A percentile compares a stretch with the other conserved stretches of the same genome.
Conservation (phyloP, 2,113 vertebrate species). For the Menidia beryllina region DNA sequence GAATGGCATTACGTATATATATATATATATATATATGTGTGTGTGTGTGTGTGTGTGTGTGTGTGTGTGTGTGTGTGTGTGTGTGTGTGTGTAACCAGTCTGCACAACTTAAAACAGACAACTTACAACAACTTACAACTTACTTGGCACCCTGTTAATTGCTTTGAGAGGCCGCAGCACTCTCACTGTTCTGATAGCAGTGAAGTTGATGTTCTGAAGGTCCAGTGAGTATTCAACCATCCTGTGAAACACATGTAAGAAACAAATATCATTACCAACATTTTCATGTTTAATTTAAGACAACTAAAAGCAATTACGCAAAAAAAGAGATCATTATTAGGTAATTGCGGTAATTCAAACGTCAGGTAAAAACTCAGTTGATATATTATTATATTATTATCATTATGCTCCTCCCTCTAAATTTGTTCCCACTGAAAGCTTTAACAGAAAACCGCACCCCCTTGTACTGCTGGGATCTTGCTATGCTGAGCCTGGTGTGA, state of each 20-base stretch:
- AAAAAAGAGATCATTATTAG: background rate
- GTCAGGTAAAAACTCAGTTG: background rate
- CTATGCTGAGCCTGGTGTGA: constrained; percentile 24
- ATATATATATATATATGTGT: background rate
- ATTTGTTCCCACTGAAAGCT: constrained; percentile 24
- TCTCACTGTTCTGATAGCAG: constrained; percentile 95
- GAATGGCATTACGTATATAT: background rate
- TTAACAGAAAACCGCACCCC: background rate
- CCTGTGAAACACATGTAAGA: constrained; percentile 76
- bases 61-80: no score
- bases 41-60: no score
- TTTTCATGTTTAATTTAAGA: background rate
- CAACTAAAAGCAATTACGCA: background rate
- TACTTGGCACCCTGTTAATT: constrained; percentile 98
- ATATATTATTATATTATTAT: no score
- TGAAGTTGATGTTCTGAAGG: constrained; percentile 96
- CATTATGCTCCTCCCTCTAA: background rate
- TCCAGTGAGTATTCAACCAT: constrained; percentile 98
- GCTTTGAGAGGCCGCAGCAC: constrained; percentile 97
- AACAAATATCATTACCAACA: constrained; percentile 8
- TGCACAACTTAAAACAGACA: no score
- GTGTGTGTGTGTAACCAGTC: no score
- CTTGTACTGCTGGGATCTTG: background rate
- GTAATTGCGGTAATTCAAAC: background rate
- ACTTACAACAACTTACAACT: constrained; percentile 67